Conservation (phyloP, 2,888 invertebrate species). For the Lasioglossum morio region DNA sequence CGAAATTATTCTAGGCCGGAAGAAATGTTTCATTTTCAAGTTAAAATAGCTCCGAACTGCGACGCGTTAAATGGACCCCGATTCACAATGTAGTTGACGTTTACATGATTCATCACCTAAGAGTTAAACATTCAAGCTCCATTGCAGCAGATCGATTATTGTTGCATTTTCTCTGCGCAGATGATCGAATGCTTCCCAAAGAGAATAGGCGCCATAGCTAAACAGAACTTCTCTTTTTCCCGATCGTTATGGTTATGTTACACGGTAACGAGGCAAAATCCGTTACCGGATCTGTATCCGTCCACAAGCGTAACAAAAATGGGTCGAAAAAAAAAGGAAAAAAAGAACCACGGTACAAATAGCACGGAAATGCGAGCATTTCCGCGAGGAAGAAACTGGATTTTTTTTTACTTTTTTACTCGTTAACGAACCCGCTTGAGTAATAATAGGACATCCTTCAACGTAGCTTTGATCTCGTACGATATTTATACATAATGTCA, state of each 20-base stretch:
- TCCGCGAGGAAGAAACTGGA: neutral
- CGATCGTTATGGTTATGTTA: conserved; percentile 33
- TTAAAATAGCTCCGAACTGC: too few relatives aligned
- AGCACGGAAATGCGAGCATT: conserved; percentile 25
- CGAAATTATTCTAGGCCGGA: too few relatives aligned
- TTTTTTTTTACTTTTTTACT: conserved; percentile 41
- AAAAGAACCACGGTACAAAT: conserved; percentile 29
- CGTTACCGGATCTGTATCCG: neutral
- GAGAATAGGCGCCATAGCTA: neutral
- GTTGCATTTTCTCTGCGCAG: neutral
- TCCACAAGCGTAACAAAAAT: neutral
- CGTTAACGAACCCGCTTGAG: conserved; percentile 73
- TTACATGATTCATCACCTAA: neutral
- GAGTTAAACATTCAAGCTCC: neutral
- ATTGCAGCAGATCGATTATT: neutral
- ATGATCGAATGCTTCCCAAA: neutral
- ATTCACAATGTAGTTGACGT: neutral
- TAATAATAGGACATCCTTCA: conserved; percentile 70
- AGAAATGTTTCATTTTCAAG: too few relatives aligned
- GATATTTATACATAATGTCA: conserved; percentile 72
- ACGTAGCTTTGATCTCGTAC: conserved; percentile 69
- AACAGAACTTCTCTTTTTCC: conserved; percentile 22
- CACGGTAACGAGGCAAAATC: conserved; percentile 39
- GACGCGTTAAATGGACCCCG: neutral
- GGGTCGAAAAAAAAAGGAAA: neutral